These are phyloP conservation scores for Brachionus koreanus DNA, from an alignment of 1,140 invertebrate genomes.

Conservation along the genomic window DNA sequence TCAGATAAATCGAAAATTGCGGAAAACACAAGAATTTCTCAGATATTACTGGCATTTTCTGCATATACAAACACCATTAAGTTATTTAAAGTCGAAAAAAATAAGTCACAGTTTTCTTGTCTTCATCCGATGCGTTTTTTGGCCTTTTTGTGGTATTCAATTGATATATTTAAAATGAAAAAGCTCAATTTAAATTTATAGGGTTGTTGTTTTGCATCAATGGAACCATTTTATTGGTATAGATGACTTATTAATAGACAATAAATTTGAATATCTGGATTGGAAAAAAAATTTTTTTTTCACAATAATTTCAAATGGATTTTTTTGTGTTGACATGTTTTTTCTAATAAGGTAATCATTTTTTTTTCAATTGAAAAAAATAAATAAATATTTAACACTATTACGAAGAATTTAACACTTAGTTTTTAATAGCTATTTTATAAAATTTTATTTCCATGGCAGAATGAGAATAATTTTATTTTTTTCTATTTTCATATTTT, in stretches of 20 bases:
- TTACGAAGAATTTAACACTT: no score
- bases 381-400: no score
- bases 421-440: no score
- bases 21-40: no score
- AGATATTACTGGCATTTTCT: no score
- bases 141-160: background rate
- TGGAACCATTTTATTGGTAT: constrained; percentile 24
- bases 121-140: background rate
- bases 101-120: background rate
- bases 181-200: no score
- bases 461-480: no score
- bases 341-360: constrained; percentile 22
- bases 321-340: constrained; percentile 4
- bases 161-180: no score
- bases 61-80: background rate
- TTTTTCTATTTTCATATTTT: no score
- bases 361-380: no score
- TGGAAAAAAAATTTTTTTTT: constrained; percentile 20
- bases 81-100: background rate
- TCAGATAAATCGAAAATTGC: no score
- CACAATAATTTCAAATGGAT: constrained; percentile 21
- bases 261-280: background rate
- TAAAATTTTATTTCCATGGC: no score
- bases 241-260: background rate
- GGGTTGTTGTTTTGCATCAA: constrained; percentile 1